Base-by-base conservation (phyloP, 2,888 invertebrate genomes). In the Hirtodrosophila alboralis region DNA sequence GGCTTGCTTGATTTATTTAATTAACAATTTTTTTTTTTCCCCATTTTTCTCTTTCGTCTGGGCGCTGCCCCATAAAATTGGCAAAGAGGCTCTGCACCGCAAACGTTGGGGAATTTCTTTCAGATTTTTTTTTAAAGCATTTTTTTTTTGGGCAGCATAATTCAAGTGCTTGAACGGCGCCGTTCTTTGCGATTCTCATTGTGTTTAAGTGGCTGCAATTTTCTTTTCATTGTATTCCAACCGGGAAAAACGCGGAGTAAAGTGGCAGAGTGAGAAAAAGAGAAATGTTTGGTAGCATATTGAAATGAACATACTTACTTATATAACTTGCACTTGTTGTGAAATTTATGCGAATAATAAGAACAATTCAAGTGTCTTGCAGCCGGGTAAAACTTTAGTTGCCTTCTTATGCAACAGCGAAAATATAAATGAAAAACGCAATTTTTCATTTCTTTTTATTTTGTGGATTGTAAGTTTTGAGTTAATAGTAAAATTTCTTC, bases 1-100 rank as follows among this genome's bases (percentile, higher is more conserved):
- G 66, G 79, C 67, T 80, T 78, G 79, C 74, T 79, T 81, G 84
- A 85, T 81, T 81, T 81, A 81, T 85, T 81, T 81, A 81, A 81
- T 85, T 85, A 85, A 83, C 68, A 63, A 77, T 77, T 73, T 63
- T 70, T 47, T 36, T 51, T 36, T 23, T 12, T 12, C n/a, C 14
- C 23, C 34, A 30, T 18, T 9, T 40, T 12, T 5, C 13, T 30
- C 4, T 10, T 12, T 6, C 23, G 5, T 14, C 30, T 7, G 28
- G n/a, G n/a, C 12, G 30, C n/a, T 31, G 47, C 60, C 60, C 60
- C 54, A 72, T 66, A 72, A 69, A 69, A 72, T 56, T 65, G 72
- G 31, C 60, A 31, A 31, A 34, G 14, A n/a, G n/a, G n/a, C n/a
- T 53, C 36, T 36, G 52, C 37, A 53, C 54, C 66, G 41, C 66